Evolutionary conservation across 2,888 invertebrate genomes (phyloP).

Genomic region (Charanyca ferruginea): DNA sequence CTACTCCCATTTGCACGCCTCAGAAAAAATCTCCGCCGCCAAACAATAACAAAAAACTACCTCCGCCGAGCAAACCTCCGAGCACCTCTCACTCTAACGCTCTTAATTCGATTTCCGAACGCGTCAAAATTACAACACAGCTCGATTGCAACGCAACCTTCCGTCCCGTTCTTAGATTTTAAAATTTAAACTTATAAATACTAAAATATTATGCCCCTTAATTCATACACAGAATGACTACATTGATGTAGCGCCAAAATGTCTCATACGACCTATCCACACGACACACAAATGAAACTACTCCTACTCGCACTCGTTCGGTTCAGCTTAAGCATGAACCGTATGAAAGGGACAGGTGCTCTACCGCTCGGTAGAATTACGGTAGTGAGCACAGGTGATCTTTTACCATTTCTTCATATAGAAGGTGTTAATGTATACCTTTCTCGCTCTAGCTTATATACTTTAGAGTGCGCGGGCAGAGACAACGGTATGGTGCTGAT

Average conservation of each 20-base stretch:
- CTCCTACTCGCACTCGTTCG: conserved; percentile 91
- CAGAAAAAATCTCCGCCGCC: conserved; percentile 88
- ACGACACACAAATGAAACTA: conserved; percentile 77
- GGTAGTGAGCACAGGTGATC: conserved; percentile 91
- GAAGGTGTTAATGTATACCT: conserved; percentile 85
- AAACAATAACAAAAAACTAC: conserved; percentile 90
- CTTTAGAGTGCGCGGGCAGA: conserved; percentile 64
- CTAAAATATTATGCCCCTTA: conserved; percentile 50
- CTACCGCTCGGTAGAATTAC: conserved; percentile 89
- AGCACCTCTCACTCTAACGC: conserved; percentile 89
- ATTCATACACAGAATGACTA: conserved; percentile 53
- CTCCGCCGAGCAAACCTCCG: conserved; percentile 83
- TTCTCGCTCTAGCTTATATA: conserved; percentile 77
- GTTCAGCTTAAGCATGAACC: conserved; percentile 89
- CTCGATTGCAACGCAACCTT: conserved; percentile 88
- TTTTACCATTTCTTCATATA: conserved; percentile 86
- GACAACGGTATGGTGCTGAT: conserved; percentile 75
- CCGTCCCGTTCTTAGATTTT: conserved; percentile 84
- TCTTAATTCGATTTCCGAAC: conserved; percentile 90
- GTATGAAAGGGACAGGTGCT: conserved; percentile 91
- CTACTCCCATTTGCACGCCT: conserved; percentile 91
- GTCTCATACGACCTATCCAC: conserved; percentile 71
- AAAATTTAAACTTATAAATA: conserved; percentile 59
- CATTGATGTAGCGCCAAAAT: conserved; percentile 52
- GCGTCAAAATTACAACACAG: conserved; percentile 88